Percentiles rank a stretch among this genome's conserved stretches.
phyloP scores from a whole-genome alignment of 2,113 vertebrate genomes.

The Cardinalis cardinalis region DNA sequence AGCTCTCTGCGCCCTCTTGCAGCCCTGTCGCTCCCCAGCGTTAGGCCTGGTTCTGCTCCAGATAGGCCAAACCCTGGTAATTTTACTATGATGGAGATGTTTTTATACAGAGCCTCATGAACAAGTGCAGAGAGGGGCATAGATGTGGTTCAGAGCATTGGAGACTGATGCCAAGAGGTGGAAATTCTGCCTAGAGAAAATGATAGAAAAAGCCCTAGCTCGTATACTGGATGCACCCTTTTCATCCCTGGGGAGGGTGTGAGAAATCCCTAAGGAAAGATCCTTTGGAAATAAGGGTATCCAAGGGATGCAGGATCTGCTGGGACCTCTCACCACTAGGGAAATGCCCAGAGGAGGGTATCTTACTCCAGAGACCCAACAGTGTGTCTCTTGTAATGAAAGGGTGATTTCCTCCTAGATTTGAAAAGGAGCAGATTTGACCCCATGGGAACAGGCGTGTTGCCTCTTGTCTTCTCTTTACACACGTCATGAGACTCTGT shows the following conservation, averaged over 20 bases:
- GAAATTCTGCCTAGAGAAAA: background rate
- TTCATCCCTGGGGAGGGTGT: background rate
- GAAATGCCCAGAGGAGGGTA: background rate
- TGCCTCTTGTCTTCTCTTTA: background rate
- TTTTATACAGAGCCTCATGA: background rate
- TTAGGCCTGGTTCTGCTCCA: background rate
- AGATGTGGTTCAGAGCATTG: background rate
- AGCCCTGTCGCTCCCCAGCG: background rate
- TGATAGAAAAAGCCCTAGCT: background rate
- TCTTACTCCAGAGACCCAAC: background rate
- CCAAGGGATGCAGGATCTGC: background rate
- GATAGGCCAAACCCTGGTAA: background rate
- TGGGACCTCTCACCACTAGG: background rate
- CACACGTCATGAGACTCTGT: background rate
- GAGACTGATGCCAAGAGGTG: background rate
- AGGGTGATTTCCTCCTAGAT: background rate
- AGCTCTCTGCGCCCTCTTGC: background rate
- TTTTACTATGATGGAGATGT: background rate
- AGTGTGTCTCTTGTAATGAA: background rate
- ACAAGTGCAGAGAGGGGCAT: background rate
- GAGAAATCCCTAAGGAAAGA: background rate
- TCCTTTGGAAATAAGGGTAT: background rate
- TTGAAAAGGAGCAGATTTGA: background rate
- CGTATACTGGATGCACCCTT: background rate
- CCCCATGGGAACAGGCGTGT: background rate